Evolutionary conservation across 2,888 invertebrate genomes (phyloP), one percentile per base, ranked within the genome.

Genomic region (Cantharis rustica): DNA sequence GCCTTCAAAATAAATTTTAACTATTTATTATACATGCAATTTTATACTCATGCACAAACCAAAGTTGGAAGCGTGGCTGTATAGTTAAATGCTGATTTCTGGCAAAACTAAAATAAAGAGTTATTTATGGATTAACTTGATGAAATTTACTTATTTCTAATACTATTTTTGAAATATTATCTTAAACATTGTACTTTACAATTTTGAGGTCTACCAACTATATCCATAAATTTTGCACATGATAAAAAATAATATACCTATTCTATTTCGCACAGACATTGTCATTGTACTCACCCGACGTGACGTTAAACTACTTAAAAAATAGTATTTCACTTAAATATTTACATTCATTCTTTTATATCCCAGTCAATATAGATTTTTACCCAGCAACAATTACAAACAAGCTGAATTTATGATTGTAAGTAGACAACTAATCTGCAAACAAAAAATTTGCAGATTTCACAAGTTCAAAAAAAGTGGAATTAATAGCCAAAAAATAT

Each of bases 71-170:
- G 81, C 79, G 75, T 69, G 75, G 81, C 75, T 72, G 76, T 69
- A 69, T 80, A 81, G 77, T 87, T 86, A 88, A 83, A 88, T 86
- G 88, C 87, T 87, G 86, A 88, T 85, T 84, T 84, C 83, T 83
- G 88, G 88, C 85, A 88, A 85, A 82, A 87, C 88, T 88, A 87
- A 84, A 86, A 86, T 83, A 84, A 85, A 83, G 75, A 83, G 72
- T 20, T 66, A 17, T 16, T 20, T 7, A n/a, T 23, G 10, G 9
- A 66, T 20, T 66, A 66, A 66, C 23, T 20, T 66, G n/a, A 47
- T 13, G 1, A 66, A 20, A 66, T n/a, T 63, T 63, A 2, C 64
- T 66, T 23, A 13, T n/a, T 20, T 15, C 9, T 16, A 66, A 66
- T 20, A 16, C 13, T 64, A 7, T n/a, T 20, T 9, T 17, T 64